Evolutionary conservation across 2,797 vertebrate genomes (phyloP), one percentile per base, ranked within the genome.

Genomic region (Staurois parvus): DNA sequence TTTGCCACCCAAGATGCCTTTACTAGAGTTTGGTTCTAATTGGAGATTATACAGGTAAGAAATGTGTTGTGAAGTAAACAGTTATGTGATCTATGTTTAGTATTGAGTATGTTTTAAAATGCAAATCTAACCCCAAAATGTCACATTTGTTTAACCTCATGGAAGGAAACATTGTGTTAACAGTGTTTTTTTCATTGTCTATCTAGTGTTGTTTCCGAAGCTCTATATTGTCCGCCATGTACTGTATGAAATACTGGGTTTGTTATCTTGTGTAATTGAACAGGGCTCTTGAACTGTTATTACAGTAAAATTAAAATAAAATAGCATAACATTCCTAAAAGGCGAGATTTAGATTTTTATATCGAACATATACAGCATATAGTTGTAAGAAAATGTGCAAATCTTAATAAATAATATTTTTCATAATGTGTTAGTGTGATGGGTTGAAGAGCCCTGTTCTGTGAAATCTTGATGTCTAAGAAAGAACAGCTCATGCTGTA

Each of bases 11-110:
- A 97, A 96, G 97, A 97, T 98, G 97, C 96, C 96, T 94, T 96
- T 98, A 88, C 95, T 98, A 96, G 95, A 95, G 91, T 98, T 95
- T 78, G 92, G 95, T 95, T 96, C 95, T 95, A 94, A 95, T 93
- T 98, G 96, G 95, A 95, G 95, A 91, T 94, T 97, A 74, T 97
- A 96, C 96, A 98, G 96, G 97, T 97, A 97, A 97, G 96, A 91
- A 81, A 64, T 88, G 0, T 85, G 64, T 78, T 76, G 87, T 74
- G 84, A 84, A 91, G 88, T 89, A 30, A 17, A 34, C 34, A 84
- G 85, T 87, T 68, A 74, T 87, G 85, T 87, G 48, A 40, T 87
- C 45, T 59, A 28, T 87, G 85, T 87, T 68, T 79, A 66, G n/a
- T 81, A 81, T 87, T 68, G 75, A 66, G n/a, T 81, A 81, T 62